These are phyloP conservation scores for Homarus americanus DNA, from an alignment of 1,140 invertebrate genomes.

Conservation along the genomic window DNA sequence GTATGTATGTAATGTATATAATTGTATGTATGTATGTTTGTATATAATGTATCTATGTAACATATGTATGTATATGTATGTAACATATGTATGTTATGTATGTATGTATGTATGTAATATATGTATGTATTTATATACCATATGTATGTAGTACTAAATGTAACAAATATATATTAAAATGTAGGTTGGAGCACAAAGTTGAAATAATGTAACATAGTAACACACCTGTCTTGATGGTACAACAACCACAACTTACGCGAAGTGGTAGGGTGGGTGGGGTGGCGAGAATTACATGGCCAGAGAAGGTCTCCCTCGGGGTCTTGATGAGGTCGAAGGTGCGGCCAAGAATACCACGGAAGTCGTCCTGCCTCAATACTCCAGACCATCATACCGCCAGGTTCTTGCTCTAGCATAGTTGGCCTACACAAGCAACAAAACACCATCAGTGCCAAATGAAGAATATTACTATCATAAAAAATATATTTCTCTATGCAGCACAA, in stretches of 20 bases:
- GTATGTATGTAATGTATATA: too few species aligned
- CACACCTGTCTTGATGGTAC: background rate
- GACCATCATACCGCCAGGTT: slow-evolving; percentile 84
- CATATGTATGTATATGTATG: too few species aligned
- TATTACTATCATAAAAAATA: background rate
- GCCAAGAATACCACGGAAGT: slow-evolving; percentile 82
- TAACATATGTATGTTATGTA: too few species aligned
- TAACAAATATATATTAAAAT: too few species aligned
- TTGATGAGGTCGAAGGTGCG: slow-evolving; percentile 34
- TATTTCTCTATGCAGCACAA: background rate
- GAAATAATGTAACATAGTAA: too few species aligned
- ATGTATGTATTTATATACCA: too few species aligned
- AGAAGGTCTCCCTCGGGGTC: background rate
- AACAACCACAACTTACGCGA: slow-evolving; percentile 12
- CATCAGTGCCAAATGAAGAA: background rate
- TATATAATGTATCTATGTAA: too few species aligned
- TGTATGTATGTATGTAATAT: too few species aligned
- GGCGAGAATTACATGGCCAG: background rate
- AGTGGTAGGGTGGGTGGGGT: background rate
- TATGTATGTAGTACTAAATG: too few species aligned
- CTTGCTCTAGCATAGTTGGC: slow-evolving; percentile 78
- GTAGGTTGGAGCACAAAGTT: too few species aligned
- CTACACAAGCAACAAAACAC: background rate
- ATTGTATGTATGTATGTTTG: too few species aligned
- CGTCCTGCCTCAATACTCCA: slow-evolving; percentile 87